phyloP scores from a whole-genome alignment of 2,888 invertebrate genomes.

The Agrochola macilenta region DNA sequence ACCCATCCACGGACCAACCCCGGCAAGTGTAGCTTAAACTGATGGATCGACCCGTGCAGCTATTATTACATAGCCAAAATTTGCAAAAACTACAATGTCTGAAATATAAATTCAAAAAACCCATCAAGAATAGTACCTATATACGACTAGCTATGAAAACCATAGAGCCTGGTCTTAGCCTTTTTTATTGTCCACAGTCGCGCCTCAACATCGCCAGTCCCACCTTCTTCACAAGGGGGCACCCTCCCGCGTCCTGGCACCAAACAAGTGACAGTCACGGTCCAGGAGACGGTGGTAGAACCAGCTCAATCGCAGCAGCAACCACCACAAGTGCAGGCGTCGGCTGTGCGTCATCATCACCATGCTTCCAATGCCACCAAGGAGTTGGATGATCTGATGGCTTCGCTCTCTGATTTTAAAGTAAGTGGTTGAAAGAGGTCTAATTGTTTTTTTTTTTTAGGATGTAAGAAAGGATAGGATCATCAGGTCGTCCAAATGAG shows the following conservation, averaged over 20 bases:
- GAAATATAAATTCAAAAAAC: not conserved
- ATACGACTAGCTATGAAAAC: not conserved
- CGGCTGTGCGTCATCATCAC: slow-evolving; percentile 77
- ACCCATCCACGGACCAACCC: too few species aligned
- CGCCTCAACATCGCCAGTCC: slow-evolving; percentile 82
- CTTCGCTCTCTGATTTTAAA: slow-evolving; percentile 98
- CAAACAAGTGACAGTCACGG: slow-evolving; percentile 90
- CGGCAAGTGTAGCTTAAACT: too few species aligned
- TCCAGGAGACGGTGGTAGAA: slow-evolving; percentile 89
- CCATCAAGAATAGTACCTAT: not conserved
- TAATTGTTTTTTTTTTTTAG: too few species aligned
- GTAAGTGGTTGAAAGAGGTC: slow-evolving; percentile 82
- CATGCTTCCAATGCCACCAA: slow-evolving; percentile 97
- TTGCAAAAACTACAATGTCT: not conserved
- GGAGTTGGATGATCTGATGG: slow-evolving; percentile 99
- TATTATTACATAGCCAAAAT: not conserved
- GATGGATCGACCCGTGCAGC: too few species aligned
- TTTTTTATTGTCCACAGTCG: slow-evolving; percentile 73
- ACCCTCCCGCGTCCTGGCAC: slow-evolving; percentile 89
- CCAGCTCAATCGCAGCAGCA: slow-evolving; percentile 84
- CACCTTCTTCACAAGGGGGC: slow-evolving; percentile 74
- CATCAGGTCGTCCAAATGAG: not conserved
- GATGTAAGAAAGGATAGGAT: not conserved
- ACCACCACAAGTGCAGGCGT: slow-evolving; percentile 77
- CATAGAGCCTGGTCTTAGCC: not conserved